Evolutionary conservation across 92 coral and sea anemone genomes (phyloP).

Genomic region (Palythoa grandiflora): DNA sequence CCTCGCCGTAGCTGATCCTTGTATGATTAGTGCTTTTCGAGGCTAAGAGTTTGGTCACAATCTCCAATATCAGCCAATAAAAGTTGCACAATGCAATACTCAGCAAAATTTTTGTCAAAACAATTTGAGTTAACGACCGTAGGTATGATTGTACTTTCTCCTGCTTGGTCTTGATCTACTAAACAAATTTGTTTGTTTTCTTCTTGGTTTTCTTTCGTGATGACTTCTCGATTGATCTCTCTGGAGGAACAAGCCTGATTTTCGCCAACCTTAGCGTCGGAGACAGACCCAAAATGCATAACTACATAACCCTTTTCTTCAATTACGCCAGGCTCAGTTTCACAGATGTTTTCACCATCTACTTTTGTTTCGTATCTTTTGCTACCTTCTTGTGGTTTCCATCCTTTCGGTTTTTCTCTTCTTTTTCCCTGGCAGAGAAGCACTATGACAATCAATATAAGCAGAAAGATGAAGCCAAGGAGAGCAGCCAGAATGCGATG

Average conservation of each 20-base stretch:
- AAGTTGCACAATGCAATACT: not conserved
- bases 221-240: not conserved
- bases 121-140: not conserved
- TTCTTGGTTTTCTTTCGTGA: not conserved
- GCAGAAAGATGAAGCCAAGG: constrained; percentile 25
- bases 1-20: not conserved
- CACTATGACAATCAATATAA: not conserved
- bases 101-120: not conserved
- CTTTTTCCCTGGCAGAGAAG: constrained; percentile 6
- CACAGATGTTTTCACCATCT: not conserved
- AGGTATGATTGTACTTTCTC: not conserved
- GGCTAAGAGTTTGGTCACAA: not conserved
- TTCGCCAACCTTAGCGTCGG: not conserved
- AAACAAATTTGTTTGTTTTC: not conserved
- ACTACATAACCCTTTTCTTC: constrained; percentile 27
- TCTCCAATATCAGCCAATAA: not conserved
- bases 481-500: constrained; percentile 7
- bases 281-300: constrained; percentile 1
- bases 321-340: not conserved
- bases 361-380: not conserved
- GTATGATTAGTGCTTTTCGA: not conserved
- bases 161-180: not conserved
- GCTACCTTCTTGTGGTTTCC: not conserved
- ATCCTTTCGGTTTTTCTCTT: not conserved
- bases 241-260: not conserved